Evolutionary conservation across 2,113 vertebrate species (phyloP).

Genomic region (Tetraodon nigroviridis): DNA sequence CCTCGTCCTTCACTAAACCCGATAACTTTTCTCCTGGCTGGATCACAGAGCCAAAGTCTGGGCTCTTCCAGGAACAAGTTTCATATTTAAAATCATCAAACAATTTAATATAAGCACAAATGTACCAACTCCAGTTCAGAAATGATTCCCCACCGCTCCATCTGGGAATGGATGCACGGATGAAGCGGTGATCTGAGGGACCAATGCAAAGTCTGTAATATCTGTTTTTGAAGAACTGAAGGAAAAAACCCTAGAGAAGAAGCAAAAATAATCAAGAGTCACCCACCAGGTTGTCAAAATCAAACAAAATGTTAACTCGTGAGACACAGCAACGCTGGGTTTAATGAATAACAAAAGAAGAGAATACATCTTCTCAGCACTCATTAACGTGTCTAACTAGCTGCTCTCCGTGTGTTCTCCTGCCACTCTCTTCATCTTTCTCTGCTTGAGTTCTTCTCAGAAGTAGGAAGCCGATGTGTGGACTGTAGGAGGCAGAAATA

Average conservation of each 20-base stretch:
- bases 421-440: slow-evolving; percentile 11
- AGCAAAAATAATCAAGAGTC: neutral
- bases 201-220: slow-evolving; percentile 23
- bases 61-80: too few species aligned
- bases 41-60: too few species aligned
- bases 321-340: slow-evolving; percentile 20
- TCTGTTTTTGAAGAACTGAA: slow-evolving; percentile 3
- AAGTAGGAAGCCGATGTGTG: slow-evolving; percentile 15
- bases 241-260: neutral
- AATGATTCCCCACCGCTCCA: slow-evolving; percentile 16
- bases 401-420: neutral
- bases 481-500: slow-evolving; percentile 21
- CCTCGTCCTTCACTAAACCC: too few species aligned
- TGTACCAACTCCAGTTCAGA: neutral
- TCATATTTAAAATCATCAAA: too few species aligned
- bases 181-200: slow-evolving; percentile 22
- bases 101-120: too few species aligned
- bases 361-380: slow-evolving; percentile 1
- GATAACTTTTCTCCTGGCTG: too few species aligned
- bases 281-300: slow-evolving; percentile 32
- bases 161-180: slow-evolving; percentile 3
- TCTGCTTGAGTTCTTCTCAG: slow-evolving; percentile 18
- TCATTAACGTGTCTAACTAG: neutral
- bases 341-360: slow-evolving; percentile 32
- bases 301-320: slow-evolving; percentile 35